Evolutionary conservation across 2,113 vertebrate species (phyloP).

Genomic region (Corythaeola cristata): DNA sequence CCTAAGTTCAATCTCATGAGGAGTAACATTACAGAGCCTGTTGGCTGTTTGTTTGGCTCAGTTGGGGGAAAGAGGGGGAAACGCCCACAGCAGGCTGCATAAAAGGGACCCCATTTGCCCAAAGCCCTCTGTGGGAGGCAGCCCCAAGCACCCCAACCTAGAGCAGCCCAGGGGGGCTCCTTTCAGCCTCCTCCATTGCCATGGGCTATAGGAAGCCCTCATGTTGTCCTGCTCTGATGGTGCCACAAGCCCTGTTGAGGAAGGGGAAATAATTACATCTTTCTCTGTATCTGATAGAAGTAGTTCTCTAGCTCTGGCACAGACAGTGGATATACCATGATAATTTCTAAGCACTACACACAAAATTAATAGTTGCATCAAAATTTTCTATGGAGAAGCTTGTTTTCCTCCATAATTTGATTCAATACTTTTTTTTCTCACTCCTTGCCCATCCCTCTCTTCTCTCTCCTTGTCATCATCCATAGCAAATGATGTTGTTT

Average conservation of each 20-base stretch:
- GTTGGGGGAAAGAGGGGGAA: background rate
- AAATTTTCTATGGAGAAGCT: background rate
- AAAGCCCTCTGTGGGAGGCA: background rate
- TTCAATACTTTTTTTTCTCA: background rate
- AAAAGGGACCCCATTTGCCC: background rate
- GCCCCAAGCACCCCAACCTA: background rate
- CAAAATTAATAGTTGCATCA: background rate
- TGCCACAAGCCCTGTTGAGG: background rate
- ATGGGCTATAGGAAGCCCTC: background rate
- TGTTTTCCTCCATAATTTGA: background rate
- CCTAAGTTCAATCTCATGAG: background rate
- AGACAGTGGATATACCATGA: background rate
- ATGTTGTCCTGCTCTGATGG: background rate
- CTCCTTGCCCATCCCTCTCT: background rate
- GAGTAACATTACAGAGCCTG: background rate
- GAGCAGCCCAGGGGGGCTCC: background rate
- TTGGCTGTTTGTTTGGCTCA: background rate
- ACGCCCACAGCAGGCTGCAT: background rate
- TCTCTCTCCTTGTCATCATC: background rate
- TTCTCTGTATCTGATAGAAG: background rate
- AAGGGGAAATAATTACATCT: background rate
- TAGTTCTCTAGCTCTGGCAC: background rate
- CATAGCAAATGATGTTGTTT: background rate
- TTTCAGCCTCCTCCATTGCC: background rate
- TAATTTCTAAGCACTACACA: background rate